A percentile compares a stretch with the other conserved stretches of the same genome.
These are phyloP conservation scores for Lepeophtheirus salmonis DNA, from an alignment of 1,140 invertebrate species.

Conservation along the genomic window DNA sequence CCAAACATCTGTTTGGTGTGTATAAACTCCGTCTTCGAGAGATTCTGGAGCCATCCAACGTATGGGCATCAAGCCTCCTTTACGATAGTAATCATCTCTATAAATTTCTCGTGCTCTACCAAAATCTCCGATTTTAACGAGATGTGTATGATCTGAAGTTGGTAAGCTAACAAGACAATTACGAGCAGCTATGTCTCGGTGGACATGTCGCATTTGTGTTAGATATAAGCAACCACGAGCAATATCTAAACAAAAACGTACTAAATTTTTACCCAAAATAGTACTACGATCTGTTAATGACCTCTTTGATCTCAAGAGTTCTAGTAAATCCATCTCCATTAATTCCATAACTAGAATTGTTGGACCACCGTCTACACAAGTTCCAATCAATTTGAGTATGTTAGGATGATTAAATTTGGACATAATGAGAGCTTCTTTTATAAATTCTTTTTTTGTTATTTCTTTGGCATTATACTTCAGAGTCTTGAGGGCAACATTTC, in stretches of 20 bases:
- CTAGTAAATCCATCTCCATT: conserved; percentile 45
- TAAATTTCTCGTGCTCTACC: conserved; percentile 79
- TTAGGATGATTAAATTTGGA: conserved; percentile 82
- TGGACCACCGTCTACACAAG: conserved; percentile 70
- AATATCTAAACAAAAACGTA: conserved; percentile 45
- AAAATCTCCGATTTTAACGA: conserved; percentile 91
- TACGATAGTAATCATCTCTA: conserved; percentile 47
- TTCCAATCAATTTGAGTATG: conserved; percentile 80
- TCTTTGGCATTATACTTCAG: conserved; percentile 75
- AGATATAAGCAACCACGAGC: conserved; percentile 97
- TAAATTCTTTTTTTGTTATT: conserved; percentile 77
- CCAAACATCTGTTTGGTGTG: conserved; percentile 78
- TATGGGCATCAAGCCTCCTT: conserved; percentile 47
- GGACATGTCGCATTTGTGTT: conserved; percentile 80
- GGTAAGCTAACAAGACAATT: conserved; percentile 73
- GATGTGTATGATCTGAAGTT: conserved; percentile 44
- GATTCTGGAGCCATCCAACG: conserved; percentile 87
- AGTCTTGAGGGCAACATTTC: conserved; percentile 67
- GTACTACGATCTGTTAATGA: neutral
- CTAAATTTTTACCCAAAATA: conserved; percentile 44
- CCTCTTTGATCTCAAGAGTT: neutral
- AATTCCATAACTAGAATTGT: conserved; percentile 91
- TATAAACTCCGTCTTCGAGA: conserved; percentile 73
- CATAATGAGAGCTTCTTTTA: conserved; percentile 68
- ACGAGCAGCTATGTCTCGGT: conserved; percentile 82